phyloP scores from a whole-genome alignment of 2,113 vertebrate genomes.

The Gadus macrocephalus region DNA sequence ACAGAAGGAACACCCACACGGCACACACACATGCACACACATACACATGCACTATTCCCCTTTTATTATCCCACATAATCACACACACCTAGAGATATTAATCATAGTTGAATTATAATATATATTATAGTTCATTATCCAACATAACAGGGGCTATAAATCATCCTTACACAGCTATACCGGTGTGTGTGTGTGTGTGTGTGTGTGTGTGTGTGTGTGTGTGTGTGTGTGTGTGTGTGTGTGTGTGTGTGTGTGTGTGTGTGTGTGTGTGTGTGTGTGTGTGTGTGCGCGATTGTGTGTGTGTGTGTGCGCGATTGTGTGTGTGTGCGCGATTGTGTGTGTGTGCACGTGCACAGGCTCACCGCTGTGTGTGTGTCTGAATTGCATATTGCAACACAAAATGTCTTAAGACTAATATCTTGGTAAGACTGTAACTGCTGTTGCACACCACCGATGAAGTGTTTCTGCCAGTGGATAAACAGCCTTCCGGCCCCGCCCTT shows the following conservation, averaged over 20 bases:
- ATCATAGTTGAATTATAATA: slow-evolving; percentile 49
- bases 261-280: not conserved
- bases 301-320: not conserved
- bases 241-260: not conserved
- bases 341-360: not conserved
- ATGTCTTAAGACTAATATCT: not conserved
- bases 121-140: slow-evolving; percentile 51
- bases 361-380: not conserved
- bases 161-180: slow-evolving; percentile 38
- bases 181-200: not conserved
- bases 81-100: slow-evolving; percentile 18
- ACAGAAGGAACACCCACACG: not conserved
- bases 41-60: not conserved
- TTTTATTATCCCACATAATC: not conserved
- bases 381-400: too few relatives aligned
- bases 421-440: not conserved
- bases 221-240: slow-evolving; percentile 4
- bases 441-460: not conserved
- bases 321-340: slow-evolving; percentile 7
- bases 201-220: not conserved
- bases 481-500: too few relatives aligned
- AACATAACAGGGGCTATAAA: slow-evolving; percentile 43
- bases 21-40: not conserved
- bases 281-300: slow-evolving; percentile 4
- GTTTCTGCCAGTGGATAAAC: too few relatives aligned